Conservation (phyloP, 2,113 vertebrate species). For the Ceyx margarethae region DNA sequence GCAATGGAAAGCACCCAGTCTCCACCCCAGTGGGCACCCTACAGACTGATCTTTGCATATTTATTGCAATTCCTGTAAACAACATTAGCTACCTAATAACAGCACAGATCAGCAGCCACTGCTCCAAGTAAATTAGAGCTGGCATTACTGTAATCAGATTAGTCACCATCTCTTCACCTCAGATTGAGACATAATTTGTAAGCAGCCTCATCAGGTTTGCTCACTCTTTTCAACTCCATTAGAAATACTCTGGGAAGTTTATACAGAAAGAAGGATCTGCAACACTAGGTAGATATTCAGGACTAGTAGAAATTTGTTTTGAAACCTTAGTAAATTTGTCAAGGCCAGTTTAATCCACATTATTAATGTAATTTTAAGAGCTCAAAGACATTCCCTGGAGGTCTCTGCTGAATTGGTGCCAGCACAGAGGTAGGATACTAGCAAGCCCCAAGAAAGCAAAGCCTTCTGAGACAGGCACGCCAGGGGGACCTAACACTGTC, state of each 20-base stretch:
- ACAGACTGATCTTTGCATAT: not conserved
- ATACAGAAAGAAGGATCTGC: not conserved
- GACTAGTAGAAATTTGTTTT: not conserved
- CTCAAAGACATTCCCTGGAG: not conserved
- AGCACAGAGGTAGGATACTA: not conserved
- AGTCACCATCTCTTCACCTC: not conserved
- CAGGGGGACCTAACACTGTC: too few relatives aligned
- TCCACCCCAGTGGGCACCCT: not conserved
- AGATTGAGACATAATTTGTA: not conserved
- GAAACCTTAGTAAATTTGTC: not conserved
- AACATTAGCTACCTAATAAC: not conserved
- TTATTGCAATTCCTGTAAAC: constrained; percentile 20
- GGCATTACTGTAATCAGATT: constrained; percentile 36
- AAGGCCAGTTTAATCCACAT: not conserved
- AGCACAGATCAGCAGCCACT: not conserved
- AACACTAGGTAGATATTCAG: not conserved
- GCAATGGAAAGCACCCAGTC: not conserved
- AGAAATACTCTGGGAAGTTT: not conserved
- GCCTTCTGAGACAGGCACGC: not conserved
- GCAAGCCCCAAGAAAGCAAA: not conserved
- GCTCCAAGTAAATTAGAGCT: constrained; percentile 29
- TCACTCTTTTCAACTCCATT: not conserved
- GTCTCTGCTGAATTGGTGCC: not conserved
- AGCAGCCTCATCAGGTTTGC: not conserved
- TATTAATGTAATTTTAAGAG: not conserved